Evolutionary conservation across 2,888 invertebrate genomes (phyloP).

Genomic region (Drosophila paranaensis): DNA sequence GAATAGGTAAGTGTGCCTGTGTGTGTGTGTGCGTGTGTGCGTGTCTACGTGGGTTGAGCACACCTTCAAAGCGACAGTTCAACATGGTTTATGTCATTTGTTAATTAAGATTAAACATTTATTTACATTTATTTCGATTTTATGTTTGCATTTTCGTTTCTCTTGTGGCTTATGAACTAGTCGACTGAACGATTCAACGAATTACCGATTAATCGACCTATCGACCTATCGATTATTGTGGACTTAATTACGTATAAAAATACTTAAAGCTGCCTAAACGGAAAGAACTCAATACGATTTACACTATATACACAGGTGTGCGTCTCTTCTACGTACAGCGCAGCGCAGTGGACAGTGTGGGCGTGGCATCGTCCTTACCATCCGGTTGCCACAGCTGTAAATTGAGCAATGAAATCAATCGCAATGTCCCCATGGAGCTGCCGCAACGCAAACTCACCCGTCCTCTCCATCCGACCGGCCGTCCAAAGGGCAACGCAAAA

Average conservation of each 20-base stretch:
- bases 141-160: constrained; percentile 45
- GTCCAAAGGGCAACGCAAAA: constrained; percentile 22
- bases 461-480: not conserved
- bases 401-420: constrained; percentile 49
- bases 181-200: constrained; percentile 30
- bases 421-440: constrained; percentile 14
- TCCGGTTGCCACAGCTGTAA: constrained; percentile 20
- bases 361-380: constrained; percentile 17
- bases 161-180: constrained; percentile 41
- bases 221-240: constrained; percentile 33
- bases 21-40: not conserved
- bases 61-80: constrained; percentile 21
- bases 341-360: constrained; percentile 15
- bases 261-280: constrained; percentile 73
- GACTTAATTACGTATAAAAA: constrained; percentile 78
- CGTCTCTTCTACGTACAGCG: constrained; percentile 11
- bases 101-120: constrained; percentile 74
- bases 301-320: constrained; percentile 69
- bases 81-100: constrained; percentile 26
- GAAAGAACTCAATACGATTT: constrained; percentile 54
- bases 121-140: constrained; percentile 67
- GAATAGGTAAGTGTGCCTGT: constrained; percentile 22
- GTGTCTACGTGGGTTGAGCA: not conserved
- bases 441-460: constrained; percentile 44
- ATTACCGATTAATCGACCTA: not conserved